phyloP scores from a whole-genome alignment of 2,797 vertebrate species.

The Microctenopoma steveboyesi region DNA sequence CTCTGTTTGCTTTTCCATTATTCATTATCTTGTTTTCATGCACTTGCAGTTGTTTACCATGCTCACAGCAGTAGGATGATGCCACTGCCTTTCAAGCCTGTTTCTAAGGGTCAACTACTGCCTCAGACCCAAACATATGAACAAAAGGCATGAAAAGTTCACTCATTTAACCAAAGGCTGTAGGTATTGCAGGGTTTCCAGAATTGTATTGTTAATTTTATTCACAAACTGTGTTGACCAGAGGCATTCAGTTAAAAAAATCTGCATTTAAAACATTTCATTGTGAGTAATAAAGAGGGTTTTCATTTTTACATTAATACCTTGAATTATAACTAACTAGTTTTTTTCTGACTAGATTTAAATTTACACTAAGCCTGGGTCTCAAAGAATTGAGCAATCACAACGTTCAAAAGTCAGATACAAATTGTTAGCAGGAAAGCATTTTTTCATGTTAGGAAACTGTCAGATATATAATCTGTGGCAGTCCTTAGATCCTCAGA shows the following conservation, averaged over 20 bases:
- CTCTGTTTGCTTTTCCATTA: conserved; percentile 61
- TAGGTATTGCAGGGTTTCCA: not conserved
- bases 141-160: conserved; percentile 5
- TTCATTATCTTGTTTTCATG: conserved; percentile 64
- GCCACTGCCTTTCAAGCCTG: conserved; percentile 40
- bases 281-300: not conserved
- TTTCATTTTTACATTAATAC: conserved; percentile 1
- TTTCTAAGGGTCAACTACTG: conserved; percentile 47
- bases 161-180: not conserved
- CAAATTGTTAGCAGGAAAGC: conserved; percentile 1
- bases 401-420: not conserved
- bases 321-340: not conserved
- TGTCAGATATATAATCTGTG: conserved; percentile 3
- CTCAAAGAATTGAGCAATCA: conserved; percentile 1
- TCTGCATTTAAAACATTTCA: conserved; percentile 7
- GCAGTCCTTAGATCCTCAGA: conserved; percentile 10
- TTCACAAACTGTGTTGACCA: not conserved
- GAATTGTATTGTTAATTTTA: conserved; percentile 23
- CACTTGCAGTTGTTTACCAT: conserved; percentile 43
- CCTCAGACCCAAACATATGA: conserved; percentile 27
- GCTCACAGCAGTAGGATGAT: conserved; percentile 39
- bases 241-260: not conserved
- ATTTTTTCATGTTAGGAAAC: not conserved
- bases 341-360: not conserved
- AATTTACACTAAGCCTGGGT: conserved; percentile 3